Base-by-base conservation (phyloP, 2,797 vertebrate genomes). In the Hapalemur alaotrensis region DNA sequence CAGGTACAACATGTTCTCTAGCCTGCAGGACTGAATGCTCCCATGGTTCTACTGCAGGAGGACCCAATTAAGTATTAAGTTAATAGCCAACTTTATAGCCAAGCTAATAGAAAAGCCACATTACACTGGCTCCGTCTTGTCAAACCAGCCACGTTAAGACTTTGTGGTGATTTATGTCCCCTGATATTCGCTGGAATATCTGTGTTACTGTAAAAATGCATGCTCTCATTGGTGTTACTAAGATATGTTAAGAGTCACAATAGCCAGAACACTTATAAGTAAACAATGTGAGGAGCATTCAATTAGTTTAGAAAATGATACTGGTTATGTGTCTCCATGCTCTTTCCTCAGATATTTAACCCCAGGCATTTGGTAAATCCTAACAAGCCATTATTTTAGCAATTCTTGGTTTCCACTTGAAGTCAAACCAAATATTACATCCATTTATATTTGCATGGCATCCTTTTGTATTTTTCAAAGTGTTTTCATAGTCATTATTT, bases 71-170 rank as follows among this genome's bases (percentile, higher is more conserved):
- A 96, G 35, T 72, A 43, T 46, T 73, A 85, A 81, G 97, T 97
- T 97, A 97, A 98, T 97, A 94, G 94, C 89, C 95, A 97, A 96
- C 96, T 98, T 98, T 97, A 97, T 96, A 69, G 94, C 59, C 69
- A 78, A 78, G 43, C 87, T 96, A 97, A 96, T 97, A 96, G 95
- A 92, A 95, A 96, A 97, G 85, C 59, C 96, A 97, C 86, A 81
- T 81, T 73, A 91, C 59, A 93, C 94, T 87, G 94, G 91, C 95
- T 96, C 82, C 14, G 1, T 86, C 93, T 95, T 97, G 88, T 95
- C 94, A 96, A 85, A 35, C 41, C 63, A 95, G 78, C 23, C 75
- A 67, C 84, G 83, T 97, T 50, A 94, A 95, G 73, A 72, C 28
- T 83, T 65, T 2, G 4, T 67, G 69, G 78, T 96, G 59, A 97